Conservation (phyloP, 2,888 invertebrate species). For the Elgonia sp. region DNA sequence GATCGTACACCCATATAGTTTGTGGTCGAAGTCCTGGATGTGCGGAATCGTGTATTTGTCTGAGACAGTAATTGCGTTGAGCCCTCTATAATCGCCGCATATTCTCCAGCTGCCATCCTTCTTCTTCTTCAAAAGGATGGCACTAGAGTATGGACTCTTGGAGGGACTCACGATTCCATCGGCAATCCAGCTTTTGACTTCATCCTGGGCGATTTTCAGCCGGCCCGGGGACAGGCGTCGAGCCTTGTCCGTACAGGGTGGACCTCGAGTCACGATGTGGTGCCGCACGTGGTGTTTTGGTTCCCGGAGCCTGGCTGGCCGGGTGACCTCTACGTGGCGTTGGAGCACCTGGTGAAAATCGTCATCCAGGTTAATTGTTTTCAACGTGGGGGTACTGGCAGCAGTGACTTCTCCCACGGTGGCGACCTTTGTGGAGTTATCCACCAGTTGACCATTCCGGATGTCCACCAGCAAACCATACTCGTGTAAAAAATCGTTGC, state of each 20-base stretch:
- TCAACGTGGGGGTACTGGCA: not conserved
- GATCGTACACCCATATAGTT: slow-evolving; percentile 2
- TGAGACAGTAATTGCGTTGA: slow-evolving; percentile 2
- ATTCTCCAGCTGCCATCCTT: slow-evolving; percentile 21
- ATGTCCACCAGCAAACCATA: slow-evolving; percentile 38
- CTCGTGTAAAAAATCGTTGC: slow-evolving; percentile 81
- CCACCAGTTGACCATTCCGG: not conserved
- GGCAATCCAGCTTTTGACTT: not conserved
- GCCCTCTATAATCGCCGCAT: slow-evolving; percentile 18
- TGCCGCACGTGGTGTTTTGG: not conserved
- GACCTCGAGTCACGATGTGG: not conserved
- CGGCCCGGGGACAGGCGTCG: not conserved
- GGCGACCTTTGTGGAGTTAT: slow-evolving; percentile 71
- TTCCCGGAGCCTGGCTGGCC: not conserved
- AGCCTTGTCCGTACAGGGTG: not conserved
- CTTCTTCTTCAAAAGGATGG: not conserved
- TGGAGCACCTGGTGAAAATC: not conserved
- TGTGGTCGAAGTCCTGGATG: not conserved
- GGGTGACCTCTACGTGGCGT: slow-evolving; percentile 16
- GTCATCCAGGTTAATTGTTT: not conserved
- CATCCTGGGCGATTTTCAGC: not conserved
- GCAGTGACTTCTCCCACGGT: not conserved
- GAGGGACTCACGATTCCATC: slow-evolving; percentile 30
- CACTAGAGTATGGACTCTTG: too few relatives aligned
- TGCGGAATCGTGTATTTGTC: slow-evolving; percentile 1